Evolutionary conservation across 2,113 vertebrate genomes (phyloP).

Genomic region (Zosterops borbonicus): DNA sequence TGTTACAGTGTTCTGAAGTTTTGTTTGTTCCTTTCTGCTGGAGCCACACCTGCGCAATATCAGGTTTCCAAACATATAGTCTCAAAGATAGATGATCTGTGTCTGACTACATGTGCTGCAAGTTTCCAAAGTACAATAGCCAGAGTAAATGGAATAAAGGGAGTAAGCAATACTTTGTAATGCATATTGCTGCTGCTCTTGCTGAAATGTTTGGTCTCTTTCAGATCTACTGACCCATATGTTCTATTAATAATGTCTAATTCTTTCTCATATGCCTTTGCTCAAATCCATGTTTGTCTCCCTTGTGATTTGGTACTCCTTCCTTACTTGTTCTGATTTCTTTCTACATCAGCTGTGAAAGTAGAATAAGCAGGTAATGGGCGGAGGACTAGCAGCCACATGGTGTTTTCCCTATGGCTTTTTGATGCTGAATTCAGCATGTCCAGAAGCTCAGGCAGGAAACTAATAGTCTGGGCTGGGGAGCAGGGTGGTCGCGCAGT

Average conservation of each 20-base stretch:
- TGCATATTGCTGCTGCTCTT: neutral
- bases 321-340: neutral
- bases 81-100: neutral
- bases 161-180: neutral
- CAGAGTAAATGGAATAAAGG: neutral
- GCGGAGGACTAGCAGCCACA: fast-evolving
- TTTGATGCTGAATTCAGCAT: neutral
- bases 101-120: neutral
- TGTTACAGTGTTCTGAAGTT: neutral
- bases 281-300: neutral
- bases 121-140: neutral
- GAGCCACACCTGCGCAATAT: neutral
- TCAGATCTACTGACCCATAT: neutral
- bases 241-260: neutral
- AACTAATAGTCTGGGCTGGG: neutral
- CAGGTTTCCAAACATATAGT: neutral
- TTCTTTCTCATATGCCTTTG: neutral
- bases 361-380: neutral
- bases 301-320: neutral
- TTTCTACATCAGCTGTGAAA: neutral
- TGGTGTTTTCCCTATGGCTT: neutral
- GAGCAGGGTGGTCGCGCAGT: fast-evolving
- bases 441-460: neutral
- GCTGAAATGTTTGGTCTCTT: neutral
- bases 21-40: neutral